Evolutionary conservation across 2,888 invertebrate genomes (phyloP), one percentile per base, ranked within the genome.

Genomic region (Lagria hirta): DNA sequence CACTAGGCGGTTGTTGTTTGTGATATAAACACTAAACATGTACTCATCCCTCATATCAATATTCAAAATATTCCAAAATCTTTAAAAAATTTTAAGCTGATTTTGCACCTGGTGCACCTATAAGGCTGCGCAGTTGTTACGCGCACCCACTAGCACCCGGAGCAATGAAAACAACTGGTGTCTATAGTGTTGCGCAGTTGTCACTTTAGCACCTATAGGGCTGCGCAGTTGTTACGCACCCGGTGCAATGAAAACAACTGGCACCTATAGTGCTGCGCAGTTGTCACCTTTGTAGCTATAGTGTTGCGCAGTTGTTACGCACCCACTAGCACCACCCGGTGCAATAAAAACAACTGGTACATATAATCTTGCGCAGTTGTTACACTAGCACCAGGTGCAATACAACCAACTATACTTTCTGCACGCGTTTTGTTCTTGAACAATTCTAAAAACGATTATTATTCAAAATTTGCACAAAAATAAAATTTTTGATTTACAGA

Each of bases 1-100:
- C 58, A 58, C 54, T 52, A 60, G 54, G 58, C 56, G 54, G 51
- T 55, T 34, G 50, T 49, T 51, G 23, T 34, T n/a, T 33, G 42
- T 35, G 40, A 46, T 38, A 48, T 41, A 34, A 44, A 42, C 42
- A 43, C 41, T 38, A 34, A 48, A 48, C 44, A 35, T 27, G 30
- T 29, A 43, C 37, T 41, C 47, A 43, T 38, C 28, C n/a, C 35
- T 36, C 17, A 48, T 32, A 28, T 21, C 38, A 29, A 33, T 40
- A 30, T 21, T 13, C 13, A 33, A 45, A 29, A 38, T n/a, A n/a
- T 28, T 34, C 12, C 26, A 20, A 10, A 30, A 21, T n/a, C 24
- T 13, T 20, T 15, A 20, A 40, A 41, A 24, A 32, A 27, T 14
- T 14, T 24, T 32, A 14, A 29, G 16, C 16, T 22, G 34, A 28